Evolutionary conservation across 2,113 vertebrate genomes (phyloP), one percentile per base, ranked within the genome.

Genomic region (Craseonycteris thonglongyai): DNA sequence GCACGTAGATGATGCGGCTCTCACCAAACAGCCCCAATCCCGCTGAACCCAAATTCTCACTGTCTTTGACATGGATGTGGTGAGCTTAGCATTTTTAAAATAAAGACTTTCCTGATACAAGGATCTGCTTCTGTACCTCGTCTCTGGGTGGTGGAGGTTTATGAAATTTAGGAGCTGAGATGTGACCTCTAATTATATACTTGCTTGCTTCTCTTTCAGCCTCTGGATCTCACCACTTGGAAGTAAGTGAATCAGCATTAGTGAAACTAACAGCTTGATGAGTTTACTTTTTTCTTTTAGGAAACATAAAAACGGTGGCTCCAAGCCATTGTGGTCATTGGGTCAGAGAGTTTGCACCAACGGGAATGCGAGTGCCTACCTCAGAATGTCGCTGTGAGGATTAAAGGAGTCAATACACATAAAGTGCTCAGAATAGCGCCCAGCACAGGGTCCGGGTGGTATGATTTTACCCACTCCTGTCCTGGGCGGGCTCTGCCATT

Each of bases 231-330:
- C 21, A 76, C 82, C 90, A 68, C 82, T 96, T 80, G 75, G 85
- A 97, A 95, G 88, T 87, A 94, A 91, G 79, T 84, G 75, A 96
- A 91, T 95, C 86, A 90, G 91, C 30, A 61, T 96, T 89, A 94
- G 74, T 68, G 79, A 91, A 58, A 66, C 85, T 93, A 91, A 85
- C 71, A 90, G 76, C 95, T 95, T 88, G 91, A 88, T 66, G 91
- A 90, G 83, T 95, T 94, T 96, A 95, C 88, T 83, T 88, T 96
- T 85, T 96, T 94, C 93, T 89, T 95, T 93, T 66, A 96, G 88
- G 94, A 96, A 97, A 92, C 75, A 93, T 81, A 74, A 95, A 97
- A 95, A 84, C 66, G 4, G 35, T 92, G 91, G 65, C 83, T 68
- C 38, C 7, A 51, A 91, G 93, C 86, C 93, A 89, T 72, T 85